Conservation (phyloP, 2,797 vertebrate genomes). For the Chaetophractus vellerosus region DNA sequence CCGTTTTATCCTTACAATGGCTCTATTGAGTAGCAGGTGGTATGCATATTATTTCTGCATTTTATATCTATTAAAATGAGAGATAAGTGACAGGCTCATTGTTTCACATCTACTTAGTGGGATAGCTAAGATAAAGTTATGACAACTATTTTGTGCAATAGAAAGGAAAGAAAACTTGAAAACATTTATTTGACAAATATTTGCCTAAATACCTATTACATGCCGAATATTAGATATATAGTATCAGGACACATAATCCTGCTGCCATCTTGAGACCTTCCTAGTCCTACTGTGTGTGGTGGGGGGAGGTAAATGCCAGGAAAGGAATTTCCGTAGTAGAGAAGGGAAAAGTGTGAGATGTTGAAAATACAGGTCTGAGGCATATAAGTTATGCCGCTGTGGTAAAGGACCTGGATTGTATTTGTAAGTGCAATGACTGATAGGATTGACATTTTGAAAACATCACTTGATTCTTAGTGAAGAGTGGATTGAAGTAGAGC, state of each 20-base stretch:
- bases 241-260: not conserved
- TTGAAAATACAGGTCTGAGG: not conserved
- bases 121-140: not conserved
- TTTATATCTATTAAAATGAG: not conserved
- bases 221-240: not conserved
- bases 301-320: not conserved
- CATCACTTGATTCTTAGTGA: not conserved
- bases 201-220: not conserved
- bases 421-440: not conserved
- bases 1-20: not conserved
- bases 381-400: not conserved
- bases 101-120: not conserved
- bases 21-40: not conserved
- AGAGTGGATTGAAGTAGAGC: not conserved
- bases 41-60: not conserved
- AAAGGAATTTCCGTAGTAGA: not conserved
- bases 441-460: not conserved
- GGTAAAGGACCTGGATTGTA: not conserved
- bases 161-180: not conserved
- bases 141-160: not conserved
- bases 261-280: not conserved
- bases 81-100: not conserved
- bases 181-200: not conserved
- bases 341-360: not conserved
- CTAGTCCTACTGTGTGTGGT: not conserved